phyloP scores from a whole-genome alignment of 2,113 vertebrate species.

The Mobula hypostoma region DNA sequence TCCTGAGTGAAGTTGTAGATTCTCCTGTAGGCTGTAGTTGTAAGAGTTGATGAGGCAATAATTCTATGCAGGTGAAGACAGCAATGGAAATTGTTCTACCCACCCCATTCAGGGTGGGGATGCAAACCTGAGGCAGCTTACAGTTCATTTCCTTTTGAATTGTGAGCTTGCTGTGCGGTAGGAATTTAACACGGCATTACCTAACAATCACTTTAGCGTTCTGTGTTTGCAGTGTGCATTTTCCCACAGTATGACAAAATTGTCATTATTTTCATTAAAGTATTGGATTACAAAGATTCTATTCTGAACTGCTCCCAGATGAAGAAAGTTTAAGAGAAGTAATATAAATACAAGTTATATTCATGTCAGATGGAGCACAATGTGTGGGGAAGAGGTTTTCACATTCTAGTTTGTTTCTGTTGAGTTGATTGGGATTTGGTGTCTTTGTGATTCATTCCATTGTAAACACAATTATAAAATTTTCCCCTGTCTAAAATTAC shows the following conservation, averaged over 20 bases:
- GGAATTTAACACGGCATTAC: background rate
- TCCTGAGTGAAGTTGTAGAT: background rate
- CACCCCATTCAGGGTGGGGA: slow-evolving; percentile 11
- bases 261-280: slow-evolving; percentile 30
- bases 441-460: background rate
- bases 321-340: background rate
- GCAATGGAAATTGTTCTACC: slow-evolving; percentile 10
- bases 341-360: background rate
- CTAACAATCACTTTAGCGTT: background rate
- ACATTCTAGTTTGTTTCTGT: background rate
- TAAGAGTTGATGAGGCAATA: background rate
- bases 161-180: background rate
- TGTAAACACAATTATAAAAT: background rate
- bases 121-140: background rate
- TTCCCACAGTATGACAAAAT: slow-evolving; percentile 26
- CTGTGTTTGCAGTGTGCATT: background rate
- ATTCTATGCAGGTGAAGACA: background rate
- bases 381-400: background rate
- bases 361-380: background rate
- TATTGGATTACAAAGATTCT: slow-evolving; percentile 27
- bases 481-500: background rate
- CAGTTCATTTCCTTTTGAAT: background rate
- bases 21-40: background rate
- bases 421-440: background rate
- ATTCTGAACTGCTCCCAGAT: background rate